Evolutionary conservation across 2,113 vertebrate genomes (phyloP).

Genomic region (Peromyscus polionotus): DNA sequence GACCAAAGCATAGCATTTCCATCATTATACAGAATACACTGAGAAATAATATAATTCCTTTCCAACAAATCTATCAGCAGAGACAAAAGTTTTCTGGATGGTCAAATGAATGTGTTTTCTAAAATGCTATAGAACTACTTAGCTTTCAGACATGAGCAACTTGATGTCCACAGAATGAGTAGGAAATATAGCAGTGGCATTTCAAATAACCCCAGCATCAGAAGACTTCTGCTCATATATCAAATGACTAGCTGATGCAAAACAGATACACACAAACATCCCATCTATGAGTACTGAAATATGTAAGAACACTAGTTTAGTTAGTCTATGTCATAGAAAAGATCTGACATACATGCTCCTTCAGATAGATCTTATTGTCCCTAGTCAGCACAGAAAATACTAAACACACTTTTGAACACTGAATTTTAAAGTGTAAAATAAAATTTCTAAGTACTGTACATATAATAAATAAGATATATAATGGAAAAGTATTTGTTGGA

Average conservation of each 20-base stretch:
- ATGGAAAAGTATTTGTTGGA: neutral
- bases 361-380: neutral
- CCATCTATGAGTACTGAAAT: neutral
- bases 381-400: constrained; percentile 8
- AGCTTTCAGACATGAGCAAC: constrained; percentile 41
- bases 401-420: constrained; percentile 7
- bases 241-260: constrained; percentile 18
- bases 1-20: constrained; percentile 67
- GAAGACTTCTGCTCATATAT: constrained; percentile 3
- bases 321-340: neutral
- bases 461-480: neutral
- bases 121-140: neutral
- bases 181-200: constrained; percentile 23
- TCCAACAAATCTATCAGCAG: constrained; percentile 59
- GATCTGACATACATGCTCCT: neutral
- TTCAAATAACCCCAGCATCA: neutral
- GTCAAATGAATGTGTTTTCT: neutral
- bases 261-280: neutral
- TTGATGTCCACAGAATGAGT: neutral
- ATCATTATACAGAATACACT: constrained; percentile 72
- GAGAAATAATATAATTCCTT: constrained; percentile 70
- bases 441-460: neutral
- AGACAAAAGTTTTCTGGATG: neutral
- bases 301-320: constrained; percentile 26
- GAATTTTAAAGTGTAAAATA: constrained; percentile 34